Evolutionary conservation across 2,113 vertebrate species (phyloP).

Genomic region (Mystacornis crossleyi): DNA sequence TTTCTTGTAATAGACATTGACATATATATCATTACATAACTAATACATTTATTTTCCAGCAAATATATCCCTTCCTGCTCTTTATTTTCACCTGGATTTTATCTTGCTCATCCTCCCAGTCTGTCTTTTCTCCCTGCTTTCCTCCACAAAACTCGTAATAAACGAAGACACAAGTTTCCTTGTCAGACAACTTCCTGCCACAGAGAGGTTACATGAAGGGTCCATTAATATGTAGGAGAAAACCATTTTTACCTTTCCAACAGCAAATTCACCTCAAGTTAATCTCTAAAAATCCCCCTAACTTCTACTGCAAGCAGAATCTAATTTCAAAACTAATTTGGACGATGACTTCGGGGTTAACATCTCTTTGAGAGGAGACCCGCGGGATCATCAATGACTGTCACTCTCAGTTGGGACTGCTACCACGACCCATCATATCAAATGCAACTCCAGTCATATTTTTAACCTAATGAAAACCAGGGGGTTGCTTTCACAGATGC

Average conservation of each 20-base stretch:
- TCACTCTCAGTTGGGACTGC: neutral
- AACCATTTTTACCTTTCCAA: neutral
- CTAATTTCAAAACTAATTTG: slow-evolving; percentile 5
- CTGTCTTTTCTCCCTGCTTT: neutral
- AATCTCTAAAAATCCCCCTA: neutral
- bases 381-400: neutral
- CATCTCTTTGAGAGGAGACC: neutral
- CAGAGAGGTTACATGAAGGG: neutral
- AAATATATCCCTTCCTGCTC: neutral
- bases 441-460: neutral
- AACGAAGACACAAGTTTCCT: neutral
- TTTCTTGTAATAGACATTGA: neutral
- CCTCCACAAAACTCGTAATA: neutral
- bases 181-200: neutral
- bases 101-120: neutral
- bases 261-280: neutral
- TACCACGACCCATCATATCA: neutral
- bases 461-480: neutral
- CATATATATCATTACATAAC: neutral
- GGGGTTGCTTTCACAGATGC: neutral
- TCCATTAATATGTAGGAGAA: neutral
- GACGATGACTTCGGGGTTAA: neutral
- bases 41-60: neutral
- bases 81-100: neutral
- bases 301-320: neutral